Conservation (phyloP, 2,888 invertebrate species). For the Dryocosmus kuriphilus region DNA sequence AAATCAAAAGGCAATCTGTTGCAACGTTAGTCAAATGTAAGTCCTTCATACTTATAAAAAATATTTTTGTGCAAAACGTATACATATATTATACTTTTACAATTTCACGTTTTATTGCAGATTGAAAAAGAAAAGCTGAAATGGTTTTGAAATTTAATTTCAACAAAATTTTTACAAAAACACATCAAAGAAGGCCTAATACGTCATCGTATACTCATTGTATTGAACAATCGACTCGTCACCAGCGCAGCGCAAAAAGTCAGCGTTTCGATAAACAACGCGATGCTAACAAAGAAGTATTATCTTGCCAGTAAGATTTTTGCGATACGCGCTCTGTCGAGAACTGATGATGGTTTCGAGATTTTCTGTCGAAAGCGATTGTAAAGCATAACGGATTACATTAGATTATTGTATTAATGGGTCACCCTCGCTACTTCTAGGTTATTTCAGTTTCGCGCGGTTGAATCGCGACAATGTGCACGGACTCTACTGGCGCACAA, state of each 20-base stretch:
- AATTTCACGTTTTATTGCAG: too few species aligned
- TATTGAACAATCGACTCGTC: slow-evolving; percentile 71
- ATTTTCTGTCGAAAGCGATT: slow-evolving; percentile 51
- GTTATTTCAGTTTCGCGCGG: slow-evolving; percentile 40
- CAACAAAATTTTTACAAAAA: too few species aligned
- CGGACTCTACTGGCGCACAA: slow-evolving; percentile 56
- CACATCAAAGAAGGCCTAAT: too few species aligned
- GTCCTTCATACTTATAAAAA: too few species aligned
- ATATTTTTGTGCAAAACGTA: too few species aligned
- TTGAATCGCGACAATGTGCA: slow-evolving; percentile 47
- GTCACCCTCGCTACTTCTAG: slow-evolving; percentile 47
- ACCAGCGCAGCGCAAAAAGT: slow-evolving; percentile 70
- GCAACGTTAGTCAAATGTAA: too few species aligned
- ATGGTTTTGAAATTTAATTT: too few species aligned
- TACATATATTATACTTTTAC: too few species aligned
- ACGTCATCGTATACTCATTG: too few species aligned
- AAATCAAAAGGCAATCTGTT: too few species aligned
- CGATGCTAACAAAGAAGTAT: slow-evolving; percentile 69
- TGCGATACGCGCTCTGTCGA: slow-evolving; percentile 69
- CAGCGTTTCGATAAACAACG: slow-evolving; percentile 44
- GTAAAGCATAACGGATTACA: slow-evolving; percentile 48
- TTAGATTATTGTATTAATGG: slow-evolving; percentile 47
- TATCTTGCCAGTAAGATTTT: slow-evolving; percentile 75
- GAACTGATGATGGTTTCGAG: slow-evolving; percentile 63
- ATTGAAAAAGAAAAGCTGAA: too few species aligned